A percentile compares a stretch with the other conserved stretches of the same genome.
These are phyloP conservation scores for Brachyrhaphis roseni DNA, from an alignment of 2,797 vertebrate species.

Conservation along the genomic window DNA sequence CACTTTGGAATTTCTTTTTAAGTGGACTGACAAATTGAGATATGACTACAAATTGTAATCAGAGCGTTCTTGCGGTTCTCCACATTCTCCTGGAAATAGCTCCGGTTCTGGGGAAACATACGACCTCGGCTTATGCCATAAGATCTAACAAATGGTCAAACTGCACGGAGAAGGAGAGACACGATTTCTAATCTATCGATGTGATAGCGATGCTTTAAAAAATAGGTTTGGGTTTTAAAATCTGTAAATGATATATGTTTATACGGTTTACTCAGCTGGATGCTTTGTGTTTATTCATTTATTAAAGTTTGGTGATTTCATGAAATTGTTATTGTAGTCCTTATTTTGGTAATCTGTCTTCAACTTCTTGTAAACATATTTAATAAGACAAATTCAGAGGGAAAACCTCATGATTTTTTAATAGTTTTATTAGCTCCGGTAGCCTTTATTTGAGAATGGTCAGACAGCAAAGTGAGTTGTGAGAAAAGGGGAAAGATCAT, in stretches of 20 bases:
- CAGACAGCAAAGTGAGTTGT: too few species aligned
- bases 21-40: conserved; percentile 49
- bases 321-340: neutral
- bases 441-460: too few species aligned
- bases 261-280: neutral
- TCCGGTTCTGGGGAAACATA: conserved; percentile 48
- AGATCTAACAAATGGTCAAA: conserved; percentile 5
- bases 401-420: neutral
- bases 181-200: neutral
- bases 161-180: neutral
- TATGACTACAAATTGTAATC: conserved; percentile 49
- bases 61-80: conserved; percentile 46
- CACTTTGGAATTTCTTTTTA: conserved; percentile 20
- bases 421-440: too few species aligned
- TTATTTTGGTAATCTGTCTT: neutral
- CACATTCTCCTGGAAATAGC: conserved; percentile 51
- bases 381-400: neutral
- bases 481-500: too few species aligned
- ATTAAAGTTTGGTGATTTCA: neutral
- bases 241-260: neutral
- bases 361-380: neutral
- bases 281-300: neutral
- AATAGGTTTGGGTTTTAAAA: neutral
- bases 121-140: conserved; percentile 28
- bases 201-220: neutral